Evolutionary conservation across 2,113 vertebrate genomes (phyloP).

Genomic region (Colaptes auratus): DNA sequence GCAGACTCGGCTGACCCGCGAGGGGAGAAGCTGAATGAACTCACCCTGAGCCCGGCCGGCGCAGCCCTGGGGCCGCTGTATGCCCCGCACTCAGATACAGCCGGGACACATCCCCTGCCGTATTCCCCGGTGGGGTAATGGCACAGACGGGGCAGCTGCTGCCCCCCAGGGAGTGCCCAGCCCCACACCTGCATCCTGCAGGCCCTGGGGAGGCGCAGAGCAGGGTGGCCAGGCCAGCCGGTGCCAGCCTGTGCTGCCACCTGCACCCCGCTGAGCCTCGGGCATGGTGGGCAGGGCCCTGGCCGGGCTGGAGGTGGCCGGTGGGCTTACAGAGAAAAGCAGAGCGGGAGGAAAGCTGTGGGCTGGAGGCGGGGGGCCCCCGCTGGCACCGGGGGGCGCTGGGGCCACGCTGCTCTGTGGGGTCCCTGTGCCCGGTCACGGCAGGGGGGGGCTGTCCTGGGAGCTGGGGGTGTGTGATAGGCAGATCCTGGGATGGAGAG

Average conservation of each 20-base stretch:
- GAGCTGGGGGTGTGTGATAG: accelerated
- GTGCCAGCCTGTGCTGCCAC: neutral
- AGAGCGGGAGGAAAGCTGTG: accelerated
- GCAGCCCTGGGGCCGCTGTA: accelerated
- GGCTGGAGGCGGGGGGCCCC: neutral
- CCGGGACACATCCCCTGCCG: neutral
- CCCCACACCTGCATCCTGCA: neutral
- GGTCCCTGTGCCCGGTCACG: accelerated
- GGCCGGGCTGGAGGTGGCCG: neutral
- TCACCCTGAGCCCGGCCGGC: neutral
- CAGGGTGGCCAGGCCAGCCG: accelerated
- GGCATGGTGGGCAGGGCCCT: accelerated
- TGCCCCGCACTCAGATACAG: neutral
- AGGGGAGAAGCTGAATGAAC: constrained; percentile 49
- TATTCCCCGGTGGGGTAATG: neutral
- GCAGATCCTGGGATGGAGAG: neutral
- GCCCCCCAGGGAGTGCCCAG: neutral
- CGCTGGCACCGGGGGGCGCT: neutral
- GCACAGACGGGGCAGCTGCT: neutral
- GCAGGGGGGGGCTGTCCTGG: neutral
- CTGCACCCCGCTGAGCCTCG: accelerated
- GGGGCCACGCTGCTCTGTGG: neutral
- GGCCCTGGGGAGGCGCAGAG: neutral
- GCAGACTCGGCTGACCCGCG: constrained; percentile 8
- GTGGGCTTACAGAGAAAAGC: neutral